Evolutionary conservation across 1,140 invertebrate species (phyloP).

Genomic region (Sycophila sp.): DNA sequence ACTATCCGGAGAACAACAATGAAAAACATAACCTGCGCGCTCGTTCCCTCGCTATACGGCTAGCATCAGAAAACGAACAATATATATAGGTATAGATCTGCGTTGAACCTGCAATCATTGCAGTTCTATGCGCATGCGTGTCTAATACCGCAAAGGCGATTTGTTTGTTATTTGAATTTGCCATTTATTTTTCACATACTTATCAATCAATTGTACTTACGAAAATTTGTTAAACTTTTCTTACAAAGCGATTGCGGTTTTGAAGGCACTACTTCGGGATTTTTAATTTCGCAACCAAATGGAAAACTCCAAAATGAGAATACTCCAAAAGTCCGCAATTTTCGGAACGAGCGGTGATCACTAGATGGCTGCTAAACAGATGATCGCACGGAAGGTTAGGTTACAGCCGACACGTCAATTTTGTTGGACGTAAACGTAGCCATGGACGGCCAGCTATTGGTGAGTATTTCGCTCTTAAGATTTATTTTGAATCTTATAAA

Average conservation of each 20-base stretch:
- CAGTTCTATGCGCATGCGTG: neutral
- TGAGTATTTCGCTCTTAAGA: constrained; percentile 44
- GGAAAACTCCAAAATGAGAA: too few relatives aligned
- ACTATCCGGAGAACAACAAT: constrained; percentile 3
- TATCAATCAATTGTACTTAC: too few relatives aligned
- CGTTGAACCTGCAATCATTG: neutral
- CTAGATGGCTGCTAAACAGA: neutral
- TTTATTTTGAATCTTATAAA: constrained; percentile 29
- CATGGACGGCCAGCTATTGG: constrained; percentile 53
- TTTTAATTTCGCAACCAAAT: too few relatives aligned
- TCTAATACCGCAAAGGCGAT: neutral
- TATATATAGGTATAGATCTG: too few relatives aligned
- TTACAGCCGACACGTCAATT: constrained; percentile 29
- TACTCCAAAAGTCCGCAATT: too few relatives aligned
- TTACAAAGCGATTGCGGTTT: too few relatives aligned
- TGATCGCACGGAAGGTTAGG: neutral
- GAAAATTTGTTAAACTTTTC: too few relatives aligned
- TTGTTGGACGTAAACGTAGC: constrained; percentile 45
- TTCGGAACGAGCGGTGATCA: neutral
- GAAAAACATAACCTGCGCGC: constrained; percentile 1
- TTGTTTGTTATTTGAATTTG: too few relatives aligned
- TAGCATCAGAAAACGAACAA: too few relatives aligned
- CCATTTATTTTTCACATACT: too few relatives aligned
- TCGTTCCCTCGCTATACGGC: neutral
- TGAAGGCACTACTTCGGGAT: too few relatives aligned